phyloP scores from a whole-genome alignment of 1,140 invertebrate genomes.

The Homarus americanus region DNA sequence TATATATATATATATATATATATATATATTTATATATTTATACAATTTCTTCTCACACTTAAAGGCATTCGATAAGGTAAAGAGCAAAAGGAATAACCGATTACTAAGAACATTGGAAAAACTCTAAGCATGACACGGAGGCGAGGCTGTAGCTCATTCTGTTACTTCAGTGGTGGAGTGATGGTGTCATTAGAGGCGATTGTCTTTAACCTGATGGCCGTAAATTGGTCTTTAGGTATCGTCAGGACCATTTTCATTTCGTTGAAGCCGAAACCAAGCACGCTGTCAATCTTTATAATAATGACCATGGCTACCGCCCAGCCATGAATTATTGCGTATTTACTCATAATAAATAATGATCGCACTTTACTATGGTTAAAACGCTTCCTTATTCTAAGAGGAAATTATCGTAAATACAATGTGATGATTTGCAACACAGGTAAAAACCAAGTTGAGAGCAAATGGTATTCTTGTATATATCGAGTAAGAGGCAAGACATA shows the following conservation, averaged over 20 bases:
- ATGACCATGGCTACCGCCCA: not conserved
- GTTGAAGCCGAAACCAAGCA: not conserved
- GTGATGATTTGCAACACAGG: not conserved
- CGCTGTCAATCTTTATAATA: not conserved
- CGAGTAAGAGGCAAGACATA: not conserved
- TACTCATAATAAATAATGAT: not conserved
- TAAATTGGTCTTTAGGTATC: not conserved
- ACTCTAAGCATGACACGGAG: too few species aligned
- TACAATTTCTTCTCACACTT: too few species aligned
- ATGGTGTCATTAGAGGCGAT: not conserved
- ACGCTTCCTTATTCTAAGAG: not conserved
- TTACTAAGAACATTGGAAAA: too few species aligned
- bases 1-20: slow-evolving; percentile 10
- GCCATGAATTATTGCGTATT: not conserved
- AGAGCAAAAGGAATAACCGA: too few species aligned
- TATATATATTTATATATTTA: not conserved
- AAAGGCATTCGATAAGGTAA: too few species aligned
- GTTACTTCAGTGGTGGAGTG: too few species aligned
- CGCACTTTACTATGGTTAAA: not conserved
- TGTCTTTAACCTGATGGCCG: not conserved
- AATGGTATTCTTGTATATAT: not conserved
- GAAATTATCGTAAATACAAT: not conserved
- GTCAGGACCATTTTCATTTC: not conserved
- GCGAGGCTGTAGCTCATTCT: too few species aligned
- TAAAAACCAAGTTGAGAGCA: not conserved